Base-by-base conservation (phyloP, 1,140 invertebrate genomes). In the Caenorhabditis remanei region DNA sequence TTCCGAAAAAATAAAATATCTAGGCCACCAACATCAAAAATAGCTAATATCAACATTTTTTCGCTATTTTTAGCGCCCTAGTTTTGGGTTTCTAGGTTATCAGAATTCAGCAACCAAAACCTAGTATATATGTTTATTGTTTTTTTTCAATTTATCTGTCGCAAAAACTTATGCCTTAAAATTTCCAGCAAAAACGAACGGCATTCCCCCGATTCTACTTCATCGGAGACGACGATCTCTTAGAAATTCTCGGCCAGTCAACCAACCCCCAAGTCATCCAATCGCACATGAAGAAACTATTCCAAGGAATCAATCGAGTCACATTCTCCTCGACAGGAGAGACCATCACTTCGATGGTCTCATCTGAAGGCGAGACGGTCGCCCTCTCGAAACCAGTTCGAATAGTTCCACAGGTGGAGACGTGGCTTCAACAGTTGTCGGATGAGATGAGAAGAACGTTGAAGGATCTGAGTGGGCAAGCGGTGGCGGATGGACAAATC, bases 211-310 rank as follows among this genome's bases (percentile, higher is more conserved):
- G 96, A 90, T 99, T 99, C 94, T 99, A 99, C 93, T 99, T 99
- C 93, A 98, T 99, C 87, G 98, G 98, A 87, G 98, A 99, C 94
- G 98, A 99, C 94, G 98, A 99, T 95, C 94, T 99, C 67, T 94
- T 99, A 67, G 98, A 99, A 93, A 99, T 99, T 82, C 99, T 99
- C 93, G 98, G 98, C 88, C 99, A 98, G 96, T 98, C 92, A 4
- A 93, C 91, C 4, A 99, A 99, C 93, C 95, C 99, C 61, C 96
- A 96, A 0, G 95, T 98, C 82, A 94, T 99, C 11, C 98, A 99
- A 93, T 99, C 99, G 92, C 98, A 99, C 93, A 99, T 99, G 94
- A 99, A 99, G 93, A 99, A 99, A 94, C 99, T 99, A 97, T 99
- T 99, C 94, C 98, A 98, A 85, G 98, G 98, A 4, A 96, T 98